phyloP scores from a whole-genome alignment of 2,113 vertebrate genomes.

The Brachypodius melanocephalos region DNA sequence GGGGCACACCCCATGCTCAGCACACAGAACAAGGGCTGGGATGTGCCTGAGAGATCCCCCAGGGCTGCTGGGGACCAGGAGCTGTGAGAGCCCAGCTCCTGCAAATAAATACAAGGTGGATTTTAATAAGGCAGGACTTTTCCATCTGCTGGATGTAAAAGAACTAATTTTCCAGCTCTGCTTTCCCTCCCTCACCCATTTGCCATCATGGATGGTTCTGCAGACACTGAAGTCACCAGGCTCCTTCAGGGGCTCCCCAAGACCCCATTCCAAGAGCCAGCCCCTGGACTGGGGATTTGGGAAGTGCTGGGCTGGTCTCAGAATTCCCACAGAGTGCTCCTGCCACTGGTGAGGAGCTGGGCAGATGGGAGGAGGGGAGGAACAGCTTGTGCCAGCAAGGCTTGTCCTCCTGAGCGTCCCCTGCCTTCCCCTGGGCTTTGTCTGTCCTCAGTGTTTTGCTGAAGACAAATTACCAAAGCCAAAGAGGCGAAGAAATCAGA shows the following conservation, averaged over 20 bases:
- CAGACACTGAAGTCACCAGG: neutral
- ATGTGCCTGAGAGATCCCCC: fast-evolving
- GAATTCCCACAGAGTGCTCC: neutral
- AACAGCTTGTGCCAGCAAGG: neutral
- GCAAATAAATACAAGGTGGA: neutral
- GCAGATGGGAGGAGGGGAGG: neutral
- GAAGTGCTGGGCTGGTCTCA: neutral
- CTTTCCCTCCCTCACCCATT: fast-evolving
- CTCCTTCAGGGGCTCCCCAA: neutral
- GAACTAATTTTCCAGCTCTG: fast-evolving
- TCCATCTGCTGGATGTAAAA: neutral
- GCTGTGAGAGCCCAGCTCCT: neutral
- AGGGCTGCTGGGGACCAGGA: neutral
- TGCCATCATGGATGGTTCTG: neutral
- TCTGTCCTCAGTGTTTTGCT: neutral
- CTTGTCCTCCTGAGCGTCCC: neutral
- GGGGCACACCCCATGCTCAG: neutral
- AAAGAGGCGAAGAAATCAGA: conserved; percentile 32
- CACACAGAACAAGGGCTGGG: neutral
- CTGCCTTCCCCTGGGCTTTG: neutral
- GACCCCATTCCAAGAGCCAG: fast-evolving
- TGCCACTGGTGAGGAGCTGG: neutral
- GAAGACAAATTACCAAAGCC: conserved; percentile 31
- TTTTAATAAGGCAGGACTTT: neutral
- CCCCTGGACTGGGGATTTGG: neutral